phyloP scores from a whole-genome alignment of 2,797 vertebrate genomes.

The Leptoclinus maculatus region DNA sequence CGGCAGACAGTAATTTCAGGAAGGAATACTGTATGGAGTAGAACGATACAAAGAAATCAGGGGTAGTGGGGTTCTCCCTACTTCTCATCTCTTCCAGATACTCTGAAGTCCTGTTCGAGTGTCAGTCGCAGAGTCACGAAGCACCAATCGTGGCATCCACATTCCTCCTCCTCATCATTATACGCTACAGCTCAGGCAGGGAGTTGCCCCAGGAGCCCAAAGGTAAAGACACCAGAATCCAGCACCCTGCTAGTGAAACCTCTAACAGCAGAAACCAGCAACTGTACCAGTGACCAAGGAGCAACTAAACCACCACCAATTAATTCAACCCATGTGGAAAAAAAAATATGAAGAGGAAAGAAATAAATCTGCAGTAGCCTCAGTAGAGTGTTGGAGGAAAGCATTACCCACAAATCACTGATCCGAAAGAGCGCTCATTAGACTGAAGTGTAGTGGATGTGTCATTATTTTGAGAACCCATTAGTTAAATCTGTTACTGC shows the following conservation, averaged over 20 bases:
- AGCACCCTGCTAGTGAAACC: slow-evolving; percentile 63
- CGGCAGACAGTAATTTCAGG: slow-evolving; percentile 23
- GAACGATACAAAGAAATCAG: neutral
- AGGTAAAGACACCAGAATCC: slow-evolving; percentile 59
- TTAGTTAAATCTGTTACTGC: slow-evolving; percentile 38
- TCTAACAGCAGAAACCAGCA: slow-evolving; percentile 43
- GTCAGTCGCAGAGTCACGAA: slow-evolving; percentile 46
- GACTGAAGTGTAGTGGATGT: neutral
- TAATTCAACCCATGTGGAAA: slow-evolving; percentile 51
- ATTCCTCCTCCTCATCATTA: slow-evolving; percentile 46
- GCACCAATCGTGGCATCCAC: slow-evolving; percentile 47
- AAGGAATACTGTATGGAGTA: slow-evolving; percentile 34
- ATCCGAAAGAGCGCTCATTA: slow-evolving; percentile 14
- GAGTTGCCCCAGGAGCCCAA: slow-evolving; percentile 39
- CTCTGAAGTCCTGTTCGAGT: slow-evolving; percentile 60
- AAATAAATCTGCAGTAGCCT: slow-evolving; percentile 37
- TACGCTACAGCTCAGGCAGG: slow-evolving; percentile 58
- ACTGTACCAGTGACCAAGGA: slow-evolving; percentile 47
- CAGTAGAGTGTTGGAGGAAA: slow-evolving; percentile 43
- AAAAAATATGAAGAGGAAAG: slow-evolving; percentile 27
- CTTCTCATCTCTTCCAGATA: slow-evolving; percentile 20
- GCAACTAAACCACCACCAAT: slow-evolving; percentile 79
- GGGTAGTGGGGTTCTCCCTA: slow-evolving; percentile 10
- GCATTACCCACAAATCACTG: slow-evolving; percentile 41
- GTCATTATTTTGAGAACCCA: slow-evolving; percentile 1